phyloP scores from a whole-genome alignment of 1,140 invertebrate genomes.

The Diabrotica virgifera region DNA sequence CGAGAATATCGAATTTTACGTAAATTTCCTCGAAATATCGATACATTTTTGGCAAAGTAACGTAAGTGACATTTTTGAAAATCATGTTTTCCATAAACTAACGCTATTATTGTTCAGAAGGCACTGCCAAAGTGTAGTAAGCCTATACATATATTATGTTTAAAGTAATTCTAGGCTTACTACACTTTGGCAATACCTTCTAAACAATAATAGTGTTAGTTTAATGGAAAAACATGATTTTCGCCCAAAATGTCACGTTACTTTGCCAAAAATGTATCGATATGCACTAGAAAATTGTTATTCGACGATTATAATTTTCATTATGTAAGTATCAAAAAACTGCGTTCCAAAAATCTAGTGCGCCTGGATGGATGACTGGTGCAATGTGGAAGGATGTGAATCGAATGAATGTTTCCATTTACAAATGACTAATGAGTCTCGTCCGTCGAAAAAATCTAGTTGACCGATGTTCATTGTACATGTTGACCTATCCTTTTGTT shows the following conservation, averaged over 20 bases:
- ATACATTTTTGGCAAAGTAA: too few relatives aligned
- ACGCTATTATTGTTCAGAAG: too few relatives aligned
- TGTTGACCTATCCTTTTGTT: conserved; percentile 3
- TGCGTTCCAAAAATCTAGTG: conserved; percentile 9
- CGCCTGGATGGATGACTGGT: conserved; percentile 5
- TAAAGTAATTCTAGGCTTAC: too few relatives aligned
- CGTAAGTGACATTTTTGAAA: too few relatives aligned
- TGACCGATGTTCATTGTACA: conserved; percentile 8
- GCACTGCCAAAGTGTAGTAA: too few relatives aligned
- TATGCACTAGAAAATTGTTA: conserved; percentile 6
- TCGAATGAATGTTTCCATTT: conserved; percentile 9
- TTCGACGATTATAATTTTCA: neutral
- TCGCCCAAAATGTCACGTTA: too few relatives aligned
- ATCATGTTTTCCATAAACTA: too few relatives aligned
- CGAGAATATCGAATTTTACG: conserved; percentile 32
- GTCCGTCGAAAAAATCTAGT: conserved; percentile 10
- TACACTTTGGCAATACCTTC: too few relatives aligned
- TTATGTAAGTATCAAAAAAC: conserved; percentile 24
- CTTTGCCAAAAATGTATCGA: too few relatives aligned
- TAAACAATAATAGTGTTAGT: too few relatives aligned
- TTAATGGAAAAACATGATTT: too few relatives aligned
- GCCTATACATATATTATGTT: too few relatives aligned
- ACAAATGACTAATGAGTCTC: conserved; percentile 14
- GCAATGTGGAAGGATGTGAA: conserved; percentile 15
- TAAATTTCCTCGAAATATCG: conserved; percentile 9